Evolutionary conservation across 2,797 vertebrate species (phyloP), one percentile per base, ranked within the genome.

Genomic region (Babyrousa celebensis): DNA sequence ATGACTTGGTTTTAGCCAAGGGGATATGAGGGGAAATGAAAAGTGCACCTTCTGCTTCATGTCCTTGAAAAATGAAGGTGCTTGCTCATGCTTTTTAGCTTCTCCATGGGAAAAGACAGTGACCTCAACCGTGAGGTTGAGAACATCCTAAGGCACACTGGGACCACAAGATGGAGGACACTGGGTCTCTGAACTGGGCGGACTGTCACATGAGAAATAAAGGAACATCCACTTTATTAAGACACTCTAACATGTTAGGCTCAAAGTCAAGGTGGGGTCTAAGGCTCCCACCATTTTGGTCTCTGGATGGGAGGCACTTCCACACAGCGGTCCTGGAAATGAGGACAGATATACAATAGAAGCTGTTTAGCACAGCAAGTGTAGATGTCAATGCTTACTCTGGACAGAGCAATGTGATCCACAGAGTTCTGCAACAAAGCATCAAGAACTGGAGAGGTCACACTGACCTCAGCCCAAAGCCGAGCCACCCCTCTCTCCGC

Each of bases 11-110:
- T 87, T 40, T 43, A 67, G 89, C 40, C 29, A 84, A 12, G 43
- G 72, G 40, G 40, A 27, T 77, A 58, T 48, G 36, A 79, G 32
- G 58, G n/a, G 48, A 84, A 90, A 79, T 36, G 48, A 27, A 85
- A 88, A 82, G 43, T 67, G 32, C 36, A 84, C n/a, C 63, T 86
- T 95, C 48, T 89, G 48, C 62, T 65, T 95, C 27, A 62, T 71
- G 75, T 87, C 20, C 77, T 91, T 83, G 71, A 75, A 89, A 89
- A 96, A 91, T 58, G 56, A 93, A 91, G 62, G 15, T 88, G 82
- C 72, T 67, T 85, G 62, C 74, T 29, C 48, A 56, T 54, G 60
- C 7, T 74, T 75, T 91, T 48, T 43, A 43, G 62, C 17, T 52
- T 85, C 40, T 94, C 87, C 82, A 63, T 56, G 65, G 54, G 72